These are phyloP conservation scores for Drosophila oshimai DNA, from an alignment of 1,140 invertebrate species.

Conservation along the genomic window DNA sequence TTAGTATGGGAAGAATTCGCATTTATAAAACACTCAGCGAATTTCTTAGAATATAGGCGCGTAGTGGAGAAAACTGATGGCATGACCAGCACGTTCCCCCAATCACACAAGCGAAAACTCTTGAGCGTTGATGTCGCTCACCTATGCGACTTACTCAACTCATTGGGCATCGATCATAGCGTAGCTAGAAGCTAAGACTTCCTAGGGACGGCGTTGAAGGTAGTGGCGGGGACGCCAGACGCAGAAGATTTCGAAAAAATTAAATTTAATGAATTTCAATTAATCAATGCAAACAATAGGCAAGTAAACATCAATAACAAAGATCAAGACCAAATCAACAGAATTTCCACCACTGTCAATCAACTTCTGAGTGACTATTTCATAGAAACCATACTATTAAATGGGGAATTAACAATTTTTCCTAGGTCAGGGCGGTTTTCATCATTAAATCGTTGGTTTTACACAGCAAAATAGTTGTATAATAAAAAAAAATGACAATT, in stretches of 20 bases:
- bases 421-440: too few species aligned
- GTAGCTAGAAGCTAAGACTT: background rate
- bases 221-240: background rate
- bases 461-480: too few species aligned
- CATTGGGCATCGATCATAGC: background rate
- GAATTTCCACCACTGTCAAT: background rate
- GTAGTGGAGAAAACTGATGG: background rate
- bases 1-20: background rate
- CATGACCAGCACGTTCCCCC: background rate
- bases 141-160: too few species aligned
- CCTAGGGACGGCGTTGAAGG: background rate
- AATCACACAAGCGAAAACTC: background rate
- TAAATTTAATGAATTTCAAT: background rate
- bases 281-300: slow-evolving; percentile 1
- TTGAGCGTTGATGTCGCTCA: too few species aligned
- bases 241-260: background rate
- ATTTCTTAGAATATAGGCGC: background rate
- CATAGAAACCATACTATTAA: too few species aligned
- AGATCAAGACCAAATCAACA: slow-evolving; percentile 2
- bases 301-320: slow-evolving; percentile 1
- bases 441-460: too few species aligned
- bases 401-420: too few species aligned
- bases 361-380: background rate
- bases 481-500: too few species aligned
- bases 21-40: background rate